Conservation (phyloP, 1,140 invertebrate species). For the Papilio dardanus region DNA sequence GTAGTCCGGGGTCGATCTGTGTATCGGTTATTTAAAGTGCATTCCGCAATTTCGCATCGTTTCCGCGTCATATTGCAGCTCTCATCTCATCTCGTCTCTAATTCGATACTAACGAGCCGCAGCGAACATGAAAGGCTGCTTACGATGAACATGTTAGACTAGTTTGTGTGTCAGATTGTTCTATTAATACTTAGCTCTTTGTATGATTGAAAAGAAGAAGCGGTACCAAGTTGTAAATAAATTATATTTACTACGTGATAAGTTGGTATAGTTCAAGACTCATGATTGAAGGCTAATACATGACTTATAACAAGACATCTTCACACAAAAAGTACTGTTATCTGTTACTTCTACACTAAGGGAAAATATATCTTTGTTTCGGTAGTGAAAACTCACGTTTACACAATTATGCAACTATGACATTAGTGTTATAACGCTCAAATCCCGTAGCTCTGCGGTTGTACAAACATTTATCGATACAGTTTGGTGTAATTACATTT, state of each 20-base stretch:
- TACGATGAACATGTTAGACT: not conserved
- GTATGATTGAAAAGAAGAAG: not conserved
- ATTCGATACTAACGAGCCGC: slow-evolving; percentile 25
- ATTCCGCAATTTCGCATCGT: slow-evolving; percentile 34
- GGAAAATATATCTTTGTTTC: not conserved
- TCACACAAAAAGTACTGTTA: too few species aligned
- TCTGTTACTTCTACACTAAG: not conserved
- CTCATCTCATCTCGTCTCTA: slow-evolving; percentile 13
- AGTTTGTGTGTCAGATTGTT: not conserved
- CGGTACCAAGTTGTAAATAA: not conserved
- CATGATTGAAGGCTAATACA: too few species aligned
- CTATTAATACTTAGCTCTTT: not conserved
- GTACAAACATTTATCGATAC: not conserved
- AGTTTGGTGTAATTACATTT: not conserved
- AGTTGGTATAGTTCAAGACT: too few species aligned
- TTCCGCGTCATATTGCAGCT: slow-evolving; percentile 20
- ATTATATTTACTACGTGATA: not conserved
- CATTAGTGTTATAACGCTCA: too few species aligned
- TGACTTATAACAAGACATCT: too few species aligned
- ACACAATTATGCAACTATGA: not conserved
- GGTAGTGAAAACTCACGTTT: too few species aligned
- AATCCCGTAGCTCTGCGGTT: not conserved
- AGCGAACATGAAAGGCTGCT: slow-evolving; percentile 25
- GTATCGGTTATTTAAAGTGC: slow-evolving; percentile 43
- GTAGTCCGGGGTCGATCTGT: slow-evolving; percentile 38